Percentiles rank a stretch among this genome's conserved stretches.
phyloP scores from a whole-genome alignment of 2,888 invertebrate species.

The Pachydiplax longipennis region DNA sequence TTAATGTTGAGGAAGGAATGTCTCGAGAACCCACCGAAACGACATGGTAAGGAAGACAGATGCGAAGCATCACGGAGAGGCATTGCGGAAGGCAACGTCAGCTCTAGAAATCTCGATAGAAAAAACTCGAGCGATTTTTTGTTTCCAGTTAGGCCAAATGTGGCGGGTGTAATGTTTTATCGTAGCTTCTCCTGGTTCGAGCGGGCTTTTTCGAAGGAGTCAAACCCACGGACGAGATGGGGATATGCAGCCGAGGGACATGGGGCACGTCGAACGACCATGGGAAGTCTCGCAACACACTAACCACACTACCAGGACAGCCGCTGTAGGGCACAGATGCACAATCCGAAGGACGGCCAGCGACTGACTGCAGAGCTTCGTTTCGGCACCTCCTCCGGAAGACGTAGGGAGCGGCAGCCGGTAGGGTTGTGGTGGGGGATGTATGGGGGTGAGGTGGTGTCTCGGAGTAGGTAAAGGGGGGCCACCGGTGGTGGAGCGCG shows the following conservation, averaged over 20 bases:
- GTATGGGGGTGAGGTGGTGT: constrained; percentile 51
- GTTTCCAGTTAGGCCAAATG: background rate
- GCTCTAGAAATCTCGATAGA: background rate
- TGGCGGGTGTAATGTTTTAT: background rate
- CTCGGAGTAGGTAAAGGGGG: constrained; percentile 58
- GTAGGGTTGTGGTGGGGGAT: constrained; percentile 54
- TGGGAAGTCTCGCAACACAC: constrained; percentile 53
- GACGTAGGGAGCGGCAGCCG: constrained; percentile 1
- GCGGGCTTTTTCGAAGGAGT: background rate
- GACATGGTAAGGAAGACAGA: background rate
- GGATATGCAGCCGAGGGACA: background rate
- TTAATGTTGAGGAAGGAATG: background rate
- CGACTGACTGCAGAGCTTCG: constrained; percentile 49
- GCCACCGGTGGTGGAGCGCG: constrained; percentile 61
- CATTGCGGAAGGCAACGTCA: background rate
- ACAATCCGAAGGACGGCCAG: constrained; percentile 50
- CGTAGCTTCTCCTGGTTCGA: constrained; percentile 46
- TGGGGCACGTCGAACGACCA: background rate
- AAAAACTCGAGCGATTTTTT: background rate
- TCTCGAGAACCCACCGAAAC: background rate
- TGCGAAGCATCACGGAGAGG: background rate
- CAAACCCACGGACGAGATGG: background rate
- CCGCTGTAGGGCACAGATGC: constrained; percentile 54
- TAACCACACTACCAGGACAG: constrained; percentile 57
- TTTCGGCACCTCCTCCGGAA: constrained; percentile 27